phyloP scores from a whole-genome alignment of 1,140 invertebrate species.

The Achroia grisella region DNA sequence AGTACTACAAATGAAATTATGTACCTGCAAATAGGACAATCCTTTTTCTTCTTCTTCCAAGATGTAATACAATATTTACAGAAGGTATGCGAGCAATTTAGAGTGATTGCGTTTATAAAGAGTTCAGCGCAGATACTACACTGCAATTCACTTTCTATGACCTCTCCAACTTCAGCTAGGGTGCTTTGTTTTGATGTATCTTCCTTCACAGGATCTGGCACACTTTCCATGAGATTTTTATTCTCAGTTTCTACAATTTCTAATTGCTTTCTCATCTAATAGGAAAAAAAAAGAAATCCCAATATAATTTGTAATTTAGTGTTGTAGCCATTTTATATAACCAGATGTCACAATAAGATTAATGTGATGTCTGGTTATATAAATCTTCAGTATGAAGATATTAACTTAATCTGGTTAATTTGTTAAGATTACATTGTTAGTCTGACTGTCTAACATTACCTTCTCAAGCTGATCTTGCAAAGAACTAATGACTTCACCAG shows the following conservation, averaged over 20 bases:
- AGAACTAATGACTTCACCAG: conserved; percentile 45
- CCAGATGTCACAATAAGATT: too few relatives aligned
- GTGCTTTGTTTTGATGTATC: conserved; percentile 61
- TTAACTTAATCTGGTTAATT: too few relatives aligned
- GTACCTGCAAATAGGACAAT: conserved; percentile 83
- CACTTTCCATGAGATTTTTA: conserved; percentile 37
- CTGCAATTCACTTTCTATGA: conserved; percentile 85
- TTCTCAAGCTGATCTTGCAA: conserved; percentile 51
- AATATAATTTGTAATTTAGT: too few relatives aligned
- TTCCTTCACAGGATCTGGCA: conserved; percentile 16
- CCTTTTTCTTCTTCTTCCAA: conserved; percentile 83
- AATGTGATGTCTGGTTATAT: too few relatives aligned
- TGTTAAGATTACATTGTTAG: too few relatives aligned
- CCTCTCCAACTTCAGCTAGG: conserved; percentile 74
- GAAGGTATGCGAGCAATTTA: conserved; percentile 87
- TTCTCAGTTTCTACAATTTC: conserved; percentile 67
- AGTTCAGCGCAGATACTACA: conserved; percentile 88
- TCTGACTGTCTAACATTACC: conserved; percentile 22
- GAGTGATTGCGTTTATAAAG: conserved; percentile 80
- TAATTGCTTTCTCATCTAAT: conserved; percentile 40
- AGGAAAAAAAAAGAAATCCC: conserved; percentile 8
- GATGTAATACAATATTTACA: conserved; percentile 82
- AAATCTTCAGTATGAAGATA: too few relatives aligned
- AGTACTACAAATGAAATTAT: too few relatives aligned
- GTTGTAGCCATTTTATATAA: too few relatives aligned